Evolutionary conservation across 1,140 invertebrate genomes (phyloP), one percentile per base, ranked within the genome.

Genomic region (Drosophila navojoa): DNA sequence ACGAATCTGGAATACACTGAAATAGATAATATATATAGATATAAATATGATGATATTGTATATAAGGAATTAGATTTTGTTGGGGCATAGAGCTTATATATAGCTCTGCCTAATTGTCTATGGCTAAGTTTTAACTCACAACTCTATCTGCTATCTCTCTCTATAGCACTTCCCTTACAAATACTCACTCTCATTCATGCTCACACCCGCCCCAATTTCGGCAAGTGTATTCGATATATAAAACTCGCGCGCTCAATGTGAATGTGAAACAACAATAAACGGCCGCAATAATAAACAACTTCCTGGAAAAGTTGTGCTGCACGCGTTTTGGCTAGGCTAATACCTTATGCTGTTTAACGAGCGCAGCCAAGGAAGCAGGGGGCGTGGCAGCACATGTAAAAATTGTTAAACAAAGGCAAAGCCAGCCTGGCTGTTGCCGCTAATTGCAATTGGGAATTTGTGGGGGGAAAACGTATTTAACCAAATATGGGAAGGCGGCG

Each of bases 241-340:
- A 63, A 69, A 71, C 76, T 78, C 60, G 64, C 61, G 64, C 61
- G 50, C 74, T 67, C 68, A 77, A 77, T 72, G 35, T 11, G 59
- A 71, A 71, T 68, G 75, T 72, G 63, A 67, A 76, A 73, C 69
- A 79, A 66, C 55, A 77, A 69, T 25, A 38, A 66, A 54, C 19
- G 47, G 60, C 57, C 59, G 49, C 77, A 67, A 85, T 68, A 85
- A 71, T 77, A 86, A 38, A 87, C 82, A 74, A 74, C 58, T 86
- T 86, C 82, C 82, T 86, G 82, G 79, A 86, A 87, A 86, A 86
- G 62, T 87, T 79, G 61, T 38, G 63, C 59, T 70, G 52, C 71
- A 77, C 70, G 76, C 77, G 71, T 71, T 71, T 29, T 54, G 67
- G 11, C 29, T 22, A 38, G 35, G 49, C 32, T 42, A 44, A 27